Percentiles rank a stretch among this genome's conserved stretches.
Evolutionary conservation across 2,113 vertebrate genomes (phyloP).

Genomic region (Scopus umbretta): DNA sequence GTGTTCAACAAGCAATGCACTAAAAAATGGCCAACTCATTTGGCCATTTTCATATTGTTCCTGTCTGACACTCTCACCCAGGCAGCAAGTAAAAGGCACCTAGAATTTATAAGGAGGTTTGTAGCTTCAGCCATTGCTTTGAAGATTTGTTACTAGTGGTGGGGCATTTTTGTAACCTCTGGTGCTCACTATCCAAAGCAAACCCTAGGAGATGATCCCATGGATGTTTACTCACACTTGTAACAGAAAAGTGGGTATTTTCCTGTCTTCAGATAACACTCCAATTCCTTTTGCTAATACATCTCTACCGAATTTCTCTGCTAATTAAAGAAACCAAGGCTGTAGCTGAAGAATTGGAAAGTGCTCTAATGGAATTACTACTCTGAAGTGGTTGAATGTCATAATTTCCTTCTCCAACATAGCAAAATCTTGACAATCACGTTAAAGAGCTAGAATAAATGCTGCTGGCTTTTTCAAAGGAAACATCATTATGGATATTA

Average conservation of each 20-base stretch:
- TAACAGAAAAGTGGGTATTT: neutral
- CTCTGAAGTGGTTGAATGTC: constrained; percentile 20
- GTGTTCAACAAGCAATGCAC: neutral
- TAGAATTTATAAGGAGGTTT: neutral
- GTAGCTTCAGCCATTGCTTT: neutral
- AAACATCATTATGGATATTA: constrained; percentile 20
- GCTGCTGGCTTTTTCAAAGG: neutral
- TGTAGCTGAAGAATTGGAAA: neutral
- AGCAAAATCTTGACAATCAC: constrained; percentile 5
- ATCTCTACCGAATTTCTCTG: neutral
- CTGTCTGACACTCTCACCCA: neutral
- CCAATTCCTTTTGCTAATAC: neutral
- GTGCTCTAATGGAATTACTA: constrained; percentile 18
- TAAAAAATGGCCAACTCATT: neutral
- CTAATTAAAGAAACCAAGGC: constrained; percentile 29
- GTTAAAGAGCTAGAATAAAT: constrained; percentile 10
- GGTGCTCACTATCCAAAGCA: neutral
- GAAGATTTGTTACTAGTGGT: neutral
- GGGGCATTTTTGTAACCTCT: neutral
- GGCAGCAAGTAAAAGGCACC: neutral
- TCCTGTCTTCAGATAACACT: neutral
- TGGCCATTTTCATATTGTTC: neutral
- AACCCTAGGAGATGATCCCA: neutral
- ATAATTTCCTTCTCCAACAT: neutral
- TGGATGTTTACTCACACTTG: neutral